Conservation (phyloP, 1,140 invertebrate genomes). For the Rhyacophila brunnea region DNA sequence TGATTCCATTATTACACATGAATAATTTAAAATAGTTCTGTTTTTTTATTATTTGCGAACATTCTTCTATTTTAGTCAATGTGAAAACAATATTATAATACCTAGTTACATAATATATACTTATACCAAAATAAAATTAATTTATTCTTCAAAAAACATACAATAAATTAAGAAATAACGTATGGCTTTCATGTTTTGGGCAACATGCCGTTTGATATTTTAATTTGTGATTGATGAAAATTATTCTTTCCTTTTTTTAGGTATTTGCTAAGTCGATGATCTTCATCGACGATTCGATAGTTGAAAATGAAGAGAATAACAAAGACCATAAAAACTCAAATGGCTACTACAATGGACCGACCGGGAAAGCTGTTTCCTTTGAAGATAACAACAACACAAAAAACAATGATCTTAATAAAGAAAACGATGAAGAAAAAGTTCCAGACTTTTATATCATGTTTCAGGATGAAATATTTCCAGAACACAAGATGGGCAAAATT, state of each 20-base stretch:
- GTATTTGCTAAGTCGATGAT: constrained; percentile 54
- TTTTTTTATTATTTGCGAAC: no score
- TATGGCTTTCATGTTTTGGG: no score
- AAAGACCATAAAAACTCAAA: constrained; percentile 6
- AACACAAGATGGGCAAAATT: constrained; percentile 50
- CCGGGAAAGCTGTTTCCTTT: constrained; percentile 25
- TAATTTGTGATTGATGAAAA: no score
- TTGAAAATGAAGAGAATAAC: constrained; percentile 17
- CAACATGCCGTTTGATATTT: no score
- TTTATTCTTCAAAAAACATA: no score
- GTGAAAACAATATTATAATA: no score
- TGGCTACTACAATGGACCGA: constrained; percentile 12
- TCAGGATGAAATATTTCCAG: constrained; percentile 48
- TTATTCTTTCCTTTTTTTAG: constrained; percentile 37
- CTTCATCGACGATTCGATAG: constrained; percentile 50
- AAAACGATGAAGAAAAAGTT: constrained; percentile 41
- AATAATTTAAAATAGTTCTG: no score
- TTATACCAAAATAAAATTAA: no score
- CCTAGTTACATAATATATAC: no score
- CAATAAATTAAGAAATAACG: no score
- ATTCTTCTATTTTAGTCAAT: no score
- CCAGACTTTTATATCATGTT: constrained; percentile 57
- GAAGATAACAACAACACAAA: constrained; percentile 41
- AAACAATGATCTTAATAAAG: constrained; percentile 47
- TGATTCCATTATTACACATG: no score